These are phyloP conservation scores for Triplophysa dalaica DNA, from an alignment of 2,113 vertebrate species.

Conservation along the genomic window DNA sequence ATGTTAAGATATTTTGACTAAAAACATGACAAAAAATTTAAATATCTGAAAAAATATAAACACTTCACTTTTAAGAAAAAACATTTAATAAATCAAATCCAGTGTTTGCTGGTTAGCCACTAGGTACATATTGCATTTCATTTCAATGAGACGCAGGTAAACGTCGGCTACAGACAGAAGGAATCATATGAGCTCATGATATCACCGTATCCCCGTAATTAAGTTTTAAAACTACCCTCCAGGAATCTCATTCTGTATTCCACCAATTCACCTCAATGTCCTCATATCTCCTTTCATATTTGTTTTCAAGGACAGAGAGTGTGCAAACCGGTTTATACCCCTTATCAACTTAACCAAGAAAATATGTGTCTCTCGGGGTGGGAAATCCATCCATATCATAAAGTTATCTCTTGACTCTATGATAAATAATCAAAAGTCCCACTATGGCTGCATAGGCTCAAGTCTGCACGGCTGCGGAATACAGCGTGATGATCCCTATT, in stretches of 20 bases:
- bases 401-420: slow-evolving; percentile 33
- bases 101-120: not conserved
- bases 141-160: not conserved
- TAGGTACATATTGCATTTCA: slow-evolving; percentile 14
- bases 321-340: slow-evolving; percentile 18
- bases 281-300: slow-evolving; percentile 21
- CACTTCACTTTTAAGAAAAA: no score
- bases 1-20: no score
- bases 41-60: no score
- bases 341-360: slow-evolving; percentile 18
- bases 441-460: slow-evolving; percentile 4
- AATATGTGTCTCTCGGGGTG: not conserved
- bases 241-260: not conserved
- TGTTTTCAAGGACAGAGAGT: slow-evolving; percentile 4
- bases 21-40: no score
- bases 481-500: slow-evolving; percentile 1
- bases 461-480: not conserved
- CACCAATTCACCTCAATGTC: not conserved
- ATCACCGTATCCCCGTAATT: slow-evolving; percentile 26
- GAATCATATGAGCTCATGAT: slow-evolving; percentile 11
- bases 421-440: slow-evolving; percentile 31
- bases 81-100: not conserved
- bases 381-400: slow-evolving; percentile 21
- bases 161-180: not conserved
- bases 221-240: slow-evolving; percentile 24